Base-by-base conservation (phyloP, 2,888 invertebrate genomes). In the Adineta ricciae region DNA sequence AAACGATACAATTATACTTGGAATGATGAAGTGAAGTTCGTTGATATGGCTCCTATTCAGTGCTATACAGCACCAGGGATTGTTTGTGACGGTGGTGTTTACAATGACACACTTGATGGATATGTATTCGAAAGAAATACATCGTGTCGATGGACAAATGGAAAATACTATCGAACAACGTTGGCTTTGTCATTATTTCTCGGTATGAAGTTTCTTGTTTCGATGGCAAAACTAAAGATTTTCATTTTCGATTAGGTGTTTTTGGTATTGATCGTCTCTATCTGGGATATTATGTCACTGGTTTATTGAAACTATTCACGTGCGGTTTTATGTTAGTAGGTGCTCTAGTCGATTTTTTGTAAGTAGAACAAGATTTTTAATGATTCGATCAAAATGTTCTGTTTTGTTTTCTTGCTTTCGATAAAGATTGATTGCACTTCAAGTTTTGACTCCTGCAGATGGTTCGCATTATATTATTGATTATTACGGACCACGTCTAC, bases 251-350 rank as follows among this genome's bases (percentile, higher is more conserved):
- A 90, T 92, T 98, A 86, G 99, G 99, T 49, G 96, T 97, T 95
- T 96, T 99, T 92, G 99, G 99, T 32, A 93, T 95, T 41, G 99
- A 99, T 90, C 92, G 99, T 86, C 97, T 99, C 91, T 99, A 99
- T 89, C 92, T 99, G n/a, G 99, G 99, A 27, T 85, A 85, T 49
- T 84, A 84, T 46, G 73, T 83, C 0, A 85, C 72, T 89, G 92
- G 97, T 0, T 91, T 97, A 86, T 93, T 97, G 46, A 98, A 99
- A 91, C 93, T 98, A 87, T 96, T 96, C 89, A 97, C 98, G 0
- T 92, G 97, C 85, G 98, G 98, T 27, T 97, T 97, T 89, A 94
- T 98, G 93, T 96, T 98, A 89, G 92, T 99, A 50, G 91, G 97
- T 83, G 97, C 98, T 91, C 92, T 99, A 50, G 92, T 96, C 86